Evolutionary conservation across 1,140 invertebrate species (phyloP).

Genomic region (Calliphora vicina): DNA sequence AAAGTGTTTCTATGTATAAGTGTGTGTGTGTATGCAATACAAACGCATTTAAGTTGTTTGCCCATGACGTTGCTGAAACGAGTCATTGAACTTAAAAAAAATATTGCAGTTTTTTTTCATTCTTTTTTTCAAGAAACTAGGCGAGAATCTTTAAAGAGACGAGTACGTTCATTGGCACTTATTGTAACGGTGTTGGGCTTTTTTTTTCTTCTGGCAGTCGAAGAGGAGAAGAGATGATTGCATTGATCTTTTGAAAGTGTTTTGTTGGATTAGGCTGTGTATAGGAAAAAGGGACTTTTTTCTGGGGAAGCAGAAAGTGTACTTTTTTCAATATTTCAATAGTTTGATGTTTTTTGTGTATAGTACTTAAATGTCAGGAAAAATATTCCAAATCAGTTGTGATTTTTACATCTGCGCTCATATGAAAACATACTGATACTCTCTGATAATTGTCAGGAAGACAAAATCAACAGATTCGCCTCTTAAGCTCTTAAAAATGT

Average conservation of each 20-base stretch:
- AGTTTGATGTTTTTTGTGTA: too few relatives aligned
- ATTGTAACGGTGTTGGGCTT: conserved; percentile 22
- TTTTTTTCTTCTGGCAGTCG: not conserved
- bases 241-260: not conserved
- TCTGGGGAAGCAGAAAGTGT: too few relatives aligned
- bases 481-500: too few relatives aligned
- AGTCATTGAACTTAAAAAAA: conserved; percentile 58
- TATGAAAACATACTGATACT: too few relatives aligned
- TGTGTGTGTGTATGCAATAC: not conserved
- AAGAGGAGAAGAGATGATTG: not conserved
- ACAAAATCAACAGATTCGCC: too few relatives aligned
- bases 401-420: too few relatives aligned
- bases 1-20: not conserved
- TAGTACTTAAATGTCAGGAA: too few relatives aligned
- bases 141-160: conserved; percentile 18
- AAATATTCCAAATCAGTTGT: too few relatives aligned
- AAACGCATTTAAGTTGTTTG: conserved; percentile 32
- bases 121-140: conserved; percentile 22
- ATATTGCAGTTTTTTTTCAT: not conserved
- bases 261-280: not conserved
- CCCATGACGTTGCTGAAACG: conserved; percentile 52
- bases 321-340: too few relatives aligned
- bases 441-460: too few relatives aligned
- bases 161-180: conserved; percentile 31
- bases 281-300: not conserved